phyloP scores from a whole-genome alignment of 2,888 invertebrate species.

The Mesorhabditis spiculigera region DNA sequence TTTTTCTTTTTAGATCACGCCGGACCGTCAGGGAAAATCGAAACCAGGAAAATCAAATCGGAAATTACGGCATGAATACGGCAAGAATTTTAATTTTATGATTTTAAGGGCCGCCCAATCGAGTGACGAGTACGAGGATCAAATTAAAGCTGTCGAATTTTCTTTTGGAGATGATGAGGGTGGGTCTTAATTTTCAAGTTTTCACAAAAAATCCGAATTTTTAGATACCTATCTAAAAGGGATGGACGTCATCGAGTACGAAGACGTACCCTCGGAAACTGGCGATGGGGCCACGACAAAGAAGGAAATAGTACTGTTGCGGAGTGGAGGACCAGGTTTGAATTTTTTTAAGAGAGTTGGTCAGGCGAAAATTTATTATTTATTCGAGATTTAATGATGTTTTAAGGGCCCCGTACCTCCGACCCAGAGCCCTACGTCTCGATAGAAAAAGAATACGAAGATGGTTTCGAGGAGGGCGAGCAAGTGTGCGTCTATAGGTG shows the following conservation, averaged over 20 bases:
- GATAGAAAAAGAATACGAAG: neutral
- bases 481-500: constrained; percentile 30
- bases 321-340: neutral
- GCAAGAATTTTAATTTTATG: too few species aligned
- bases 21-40: too few species aligned
- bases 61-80: too few species aligned
- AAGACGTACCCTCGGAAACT: neutral
- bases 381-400: neutral
- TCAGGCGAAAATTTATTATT: neutral
- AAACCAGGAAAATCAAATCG: too few species aligned
- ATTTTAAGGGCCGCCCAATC: neutral
- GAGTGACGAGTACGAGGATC: neutral
- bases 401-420: neutral
- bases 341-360: neutral
- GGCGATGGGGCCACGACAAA: neutral
- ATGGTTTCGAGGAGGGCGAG: constrained; percentile 18
- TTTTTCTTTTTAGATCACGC: too few species aligned
- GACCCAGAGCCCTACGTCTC: neutral
- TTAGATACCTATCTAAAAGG: neutral
- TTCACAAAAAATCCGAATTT: neutral
- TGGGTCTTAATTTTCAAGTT: neutral
- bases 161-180: neutral
- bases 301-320: neutral
- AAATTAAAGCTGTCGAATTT: neutral
- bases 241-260: neutral